Percentiles rank a stretch among this genome's conserved stretches.
Evolutionary conservation across 2,113 vertebrate species (phyloP).

Genomic region (Corythornis madagascariensis): DNA sequence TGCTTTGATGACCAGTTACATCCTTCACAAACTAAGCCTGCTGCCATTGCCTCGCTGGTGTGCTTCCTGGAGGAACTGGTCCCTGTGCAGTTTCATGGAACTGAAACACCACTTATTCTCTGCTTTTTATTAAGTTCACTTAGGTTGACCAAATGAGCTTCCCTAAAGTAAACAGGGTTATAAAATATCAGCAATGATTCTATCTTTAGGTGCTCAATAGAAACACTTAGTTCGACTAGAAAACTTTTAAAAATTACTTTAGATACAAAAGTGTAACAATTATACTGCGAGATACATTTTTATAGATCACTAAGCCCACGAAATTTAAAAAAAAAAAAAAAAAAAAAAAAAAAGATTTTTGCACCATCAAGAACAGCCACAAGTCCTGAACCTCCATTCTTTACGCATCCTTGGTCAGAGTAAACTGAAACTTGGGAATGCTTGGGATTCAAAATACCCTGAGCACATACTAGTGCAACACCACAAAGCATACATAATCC

Average conservation of each 20-base stretch:
- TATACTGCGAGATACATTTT: constrained; percentile 67
- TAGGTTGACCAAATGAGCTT: constrained; percentile 68
- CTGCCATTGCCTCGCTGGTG: background rate
- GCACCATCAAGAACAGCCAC: constrained; percentile 66
- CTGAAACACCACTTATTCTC: constrained; percentile 54
- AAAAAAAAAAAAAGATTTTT: constrained; percentile 43
- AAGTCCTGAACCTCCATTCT: constrained; percentile 66
- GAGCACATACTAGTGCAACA: constrained; percentile 77
- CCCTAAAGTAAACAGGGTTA: constrained; percentile 67
- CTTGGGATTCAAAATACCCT: constrained; percentile 79
- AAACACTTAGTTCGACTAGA: constrained; percentile 71
- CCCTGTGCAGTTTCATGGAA: constrained; percentile 47
- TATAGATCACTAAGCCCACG: constrained; percentile 70
- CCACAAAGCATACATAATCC: constrained; percentile 61
- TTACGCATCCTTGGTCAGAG: constrained; percentile 71
- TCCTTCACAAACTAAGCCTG: constrained; percentile 16
- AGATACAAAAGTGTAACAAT: constrained; percentile 75
- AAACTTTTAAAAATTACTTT: constrained; percentile 74
- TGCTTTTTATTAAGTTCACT: constrained; percentile 75
- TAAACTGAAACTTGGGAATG: constrained; percentile 69
- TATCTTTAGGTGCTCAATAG: constrained; percentile 70
- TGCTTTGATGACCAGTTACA: background rate
- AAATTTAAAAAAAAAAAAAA: constrained; percentile 31
- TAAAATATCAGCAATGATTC: constrained; percentile 65
- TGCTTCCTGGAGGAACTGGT: background rate